These are phyloP conservation scores for Cavia aperea DNA, from an alignment of 2,113 vertebrate species.

Conservation along the genomic window DNA sequence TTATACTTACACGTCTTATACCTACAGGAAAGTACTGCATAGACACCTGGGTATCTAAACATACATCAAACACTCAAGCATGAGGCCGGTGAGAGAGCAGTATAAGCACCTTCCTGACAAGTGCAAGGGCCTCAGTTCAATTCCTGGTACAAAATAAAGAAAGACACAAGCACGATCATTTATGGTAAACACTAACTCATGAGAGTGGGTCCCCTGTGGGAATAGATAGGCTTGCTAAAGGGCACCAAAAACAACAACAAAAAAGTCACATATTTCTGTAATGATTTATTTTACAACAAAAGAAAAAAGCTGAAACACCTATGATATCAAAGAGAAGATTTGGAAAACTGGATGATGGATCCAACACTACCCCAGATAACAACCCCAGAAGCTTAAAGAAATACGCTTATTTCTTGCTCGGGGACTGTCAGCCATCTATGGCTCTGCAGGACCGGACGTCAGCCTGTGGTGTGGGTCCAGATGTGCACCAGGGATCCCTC, in stretches of 20 bases:
- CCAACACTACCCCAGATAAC: neutral
- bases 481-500: neutral
- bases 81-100: too few species aligned
- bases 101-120: too few species aligned
- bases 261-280: constrained; percentile 9
- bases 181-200: neutral
- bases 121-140: too few species aligned
- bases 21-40: neutral
- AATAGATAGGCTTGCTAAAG: neutral
- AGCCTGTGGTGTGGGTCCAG: neutral
- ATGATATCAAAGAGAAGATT: constrained; percentile 1
- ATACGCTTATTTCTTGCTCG: neutral
- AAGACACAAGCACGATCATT: neutral
- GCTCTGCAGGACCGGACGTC: neutral
- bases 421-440: too few species aligned
- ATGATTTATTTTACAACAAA: neutral
- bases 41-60: neutral
- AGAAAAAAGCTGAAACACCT: constrained; percentile 5
- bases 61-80: neutral
- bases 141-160: too few species aligned
- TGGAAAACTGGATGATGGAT: neutral
- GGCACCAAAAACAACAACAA: neutral
- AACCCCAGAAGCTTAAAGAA: neutral
- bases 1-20: neutral
- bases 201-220: neutral